These are phyloP conservation scores for Psephotus haematonotus DNA, from an alignment of 2,113 vertebrate genomes.

Conservation along the genomic window DNA sequence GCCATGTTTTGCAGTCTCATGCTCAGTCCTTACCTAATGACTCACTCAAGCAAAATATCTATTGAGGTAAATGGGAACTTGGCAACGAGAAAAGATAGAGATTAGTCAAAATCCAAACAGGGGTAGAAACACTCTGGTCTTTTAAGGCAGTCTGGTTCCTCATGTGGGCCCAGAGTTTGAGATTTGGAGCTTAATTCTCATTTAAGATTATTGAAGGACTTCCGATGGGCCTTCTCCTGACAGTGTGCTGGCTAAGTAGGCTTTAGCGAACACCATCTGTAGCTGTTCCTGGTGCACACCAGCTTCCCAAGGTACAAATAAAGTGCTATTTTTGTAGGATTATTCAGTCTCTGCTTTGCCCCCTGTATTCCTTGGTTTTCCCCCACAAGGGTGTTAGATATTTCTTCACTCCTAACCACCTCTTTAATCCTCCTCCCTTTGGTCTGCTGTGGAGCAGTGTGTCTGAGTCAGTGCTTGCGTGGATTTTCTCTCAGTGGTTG, in stretches of 20 bases:
- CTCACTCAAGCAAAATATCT: background rate
- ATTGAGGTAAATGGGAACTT: background rate
- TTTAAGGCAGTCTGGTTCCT: background rate
- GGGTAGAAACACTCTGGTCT: background rate
- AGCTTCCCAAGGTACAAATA: background rate
- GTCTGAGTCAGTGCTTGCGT: background rate
- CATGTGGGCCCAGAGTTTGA: background rate
- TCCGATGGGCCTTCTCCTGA: background rate
- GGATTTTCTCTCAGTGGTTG: conserved; percentile 3
- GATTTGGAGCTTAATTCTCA: background rate
- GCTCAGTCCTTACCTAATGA: background rate
- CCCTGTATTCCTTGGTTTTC: background rate
- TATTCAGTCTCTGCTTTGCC: background rate
- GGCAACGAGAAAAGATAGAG: background rate
- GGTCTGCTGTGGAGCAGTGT: background rate
- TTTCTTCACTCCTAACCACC: background rate
- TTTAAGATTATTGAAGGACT: background rate
- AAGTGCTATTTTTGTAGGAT: background rate
- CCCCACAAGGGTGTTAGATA: background rate
- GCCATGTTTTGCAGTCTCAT: background rate
- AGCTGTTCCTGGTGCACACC: background rate
- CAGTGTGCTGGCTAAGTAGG: background rate
- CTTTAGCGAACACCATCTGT: conserved; percentile 44
- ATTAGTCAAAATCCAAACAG: background rate
- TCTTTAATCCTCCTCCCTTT: conserved; percentile 24